Conservation (phyloP, 2,888 invertebrate species). For the Heliconius ismenius region DNA sequence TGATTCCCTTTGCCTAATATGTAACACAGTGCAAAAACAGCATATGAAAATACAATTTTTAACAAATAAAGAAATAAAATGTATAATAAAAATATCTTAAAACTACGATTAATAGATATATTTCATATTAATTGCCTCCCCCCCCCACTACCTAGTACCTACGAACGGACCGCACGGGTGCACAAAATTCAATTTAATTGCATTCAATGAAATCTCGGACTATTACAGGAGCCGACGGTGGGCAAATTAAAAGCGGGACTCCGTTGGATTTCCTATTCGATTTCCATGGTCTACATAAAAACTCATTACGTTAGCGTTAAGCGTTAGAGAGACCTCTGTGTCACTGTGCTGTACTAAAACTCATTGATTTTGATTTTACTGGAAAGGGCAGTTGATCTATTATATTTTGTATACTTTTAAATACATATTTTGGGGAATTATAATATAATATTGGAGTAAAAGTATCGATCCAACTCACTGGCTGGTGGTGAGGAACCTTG, state of each 20-base stretch:
- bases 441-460: too few species aligned
- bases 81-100: not conserved
- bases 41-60: too few species aligned
- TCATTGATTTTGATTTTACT: slow-evolving; percentile 50
- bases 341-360: slow-evolving; percentile 51
- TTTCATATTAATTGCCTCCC: not conserved
- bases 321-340: slow-evolving; percentile 60
- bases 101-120: not conserved
- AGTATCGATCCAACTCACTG: too few species aligned
- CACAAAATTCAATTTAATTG: slow-evolving; percentile 76
- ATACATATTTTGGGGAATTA: too few species aligned
- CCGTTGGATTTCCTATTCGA: slow-evolving; percentile 72
- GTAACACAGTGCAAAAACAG: too few species aligned
- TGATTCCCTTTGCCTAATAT: not conserved
- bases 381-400: slow-evolving; percentile 49
- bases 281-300: slow-evolving; percentile 76
- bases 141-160: not conserved
- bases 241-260: slow-evolving; percentile 75
- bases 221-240: slow-evolving; percentile 74
- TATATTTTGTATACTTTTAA: not conserved
- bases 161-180: slow-evolving; percentile 53
- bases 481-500: too few species aligned
- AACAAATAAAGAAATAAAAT: not conserved
- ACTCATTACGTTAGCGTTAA: slow-evolving; percentile 69
- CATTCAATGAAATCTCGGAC: slow-evolving; percentile 76